phyloP scores from a whole-genome alignment of 35 echinoderm and acorn worm species.

The Ophiothrix spiculata region DNA sequence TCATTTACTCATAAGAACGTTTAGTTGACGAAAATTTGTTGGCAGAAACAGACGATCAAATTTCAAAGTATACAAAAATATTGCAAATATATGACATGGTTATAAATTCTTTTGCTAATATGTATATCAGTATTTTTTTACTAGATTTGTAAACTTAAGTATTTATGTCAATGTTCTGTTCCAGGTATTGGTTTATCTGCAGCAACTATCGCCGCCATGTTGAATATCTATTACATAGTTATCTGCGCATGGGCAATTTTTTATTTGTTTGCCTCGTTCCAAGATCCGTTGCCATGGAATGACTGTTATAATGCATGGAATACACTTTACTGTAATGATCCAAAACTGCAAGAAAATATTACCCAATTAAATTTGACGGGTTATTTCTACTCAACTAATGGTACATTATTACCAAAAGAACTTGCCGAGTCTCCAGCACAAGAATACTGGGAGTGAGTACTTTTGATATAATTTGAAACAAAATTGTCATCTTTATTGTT shows the following conservation, averaged over 20 bases:
- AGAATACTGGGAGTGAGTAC: constrained; percentile 92
- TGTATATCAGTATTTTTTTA: background rate
- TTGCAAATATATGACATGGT: too few species aligned
- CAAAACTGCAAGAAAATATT: constrained; percentile 25
- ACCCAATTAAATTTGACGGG: background rate
- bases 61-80: too few species aligned
- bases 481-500: background rate
- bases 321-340: constrained; percentile 58
- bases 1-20: too few species aligned
- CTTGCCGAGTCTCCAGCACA: constrained; percentile 70
- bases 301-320: constrained; percentile 74
- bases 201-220: constrained; percentile 62
- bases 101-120: too few species aligned
- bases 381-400: constrained; percentile 47
- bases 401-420: constrained; percentile 25
- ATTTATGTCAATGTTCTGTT: background rate
- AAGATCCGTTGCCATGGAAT: constrained; percentile 44
- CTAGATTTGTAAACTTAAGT: background rate
- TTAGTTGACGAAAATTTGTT: too few species aligned
- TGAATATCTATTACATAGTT: constrained; percentile 84
- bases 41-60: too few species aligned
- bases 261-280: constrained; percentile 78
- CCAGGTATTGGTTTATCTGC: constrained; percentile 69
- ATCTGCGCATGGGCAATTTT: constrained; percentile 73
- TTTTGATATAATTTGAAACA: too few species aligned